Evolutionary conservation across 2,797 vertebrate species (phyloP).

Genomic region (Thunnus albacares): DNA sequence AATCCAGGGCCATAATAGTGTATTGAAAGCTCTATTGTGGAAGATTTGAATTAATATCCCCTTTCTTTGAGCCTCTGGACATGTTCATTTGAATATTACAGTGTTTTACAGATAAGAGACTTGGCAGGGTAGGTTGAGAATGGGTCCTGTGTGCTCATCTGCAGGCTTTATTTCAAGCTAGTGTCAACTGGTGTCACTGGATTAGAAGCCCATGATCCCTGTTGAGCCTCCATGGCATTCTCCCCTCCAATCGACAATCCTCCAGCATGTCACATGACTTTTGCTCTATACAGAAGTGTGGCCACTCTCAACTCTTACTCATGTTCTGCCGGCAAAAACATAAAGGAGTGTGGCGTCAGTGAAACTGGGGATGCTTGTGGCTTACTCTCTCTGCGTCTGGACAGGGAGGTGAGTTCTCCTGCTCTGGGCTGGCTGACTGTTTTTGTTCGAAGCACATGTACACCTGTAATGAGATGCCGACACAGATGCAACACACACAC

Average conservation of each 20-base stretch:
- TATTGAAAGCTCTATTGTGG: neutral
- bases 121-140: constrained; percentile 4
- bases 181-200: constrained; percentile 72
- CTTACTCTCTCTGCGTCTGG: neutral
- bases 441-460: constrained; percentile 17
- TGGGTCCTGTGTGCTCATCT: constrained; percentile 35
- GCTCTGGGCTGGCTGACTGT: constrained; percentile 2
- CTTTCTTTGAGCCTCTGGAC: neutral
- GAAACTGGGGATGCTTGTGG: constrained; percentile 25
- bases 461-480: neutral
- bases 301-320: constrained; percentile 28
- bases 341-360: constrained; percentile 28
- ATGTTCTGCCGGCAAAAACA: constrained; percentile 22
- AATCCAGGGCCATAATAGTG: neutral
- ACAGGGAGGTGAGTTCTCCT: constrained; percentile 24
- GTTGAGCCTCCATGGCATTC: constrained; percentile 67
- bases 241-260: constrained; percentile 54
- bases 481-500: constrained; percentile 6
- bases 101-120: neutral
- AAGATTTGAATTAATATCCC: neutral
- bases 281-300: constrained; percentile 37
- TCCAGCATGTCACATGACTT: constrained; percentile 59
- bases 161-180: constrained; percentile 60
- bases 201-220: constrained; percentile 77
- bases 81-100: constrained; percentile 23